Evolutionary conservation across 2,797 vertebrate genomes (phyloP).

Genomic region (Eidolon dupreanum): DNA sequence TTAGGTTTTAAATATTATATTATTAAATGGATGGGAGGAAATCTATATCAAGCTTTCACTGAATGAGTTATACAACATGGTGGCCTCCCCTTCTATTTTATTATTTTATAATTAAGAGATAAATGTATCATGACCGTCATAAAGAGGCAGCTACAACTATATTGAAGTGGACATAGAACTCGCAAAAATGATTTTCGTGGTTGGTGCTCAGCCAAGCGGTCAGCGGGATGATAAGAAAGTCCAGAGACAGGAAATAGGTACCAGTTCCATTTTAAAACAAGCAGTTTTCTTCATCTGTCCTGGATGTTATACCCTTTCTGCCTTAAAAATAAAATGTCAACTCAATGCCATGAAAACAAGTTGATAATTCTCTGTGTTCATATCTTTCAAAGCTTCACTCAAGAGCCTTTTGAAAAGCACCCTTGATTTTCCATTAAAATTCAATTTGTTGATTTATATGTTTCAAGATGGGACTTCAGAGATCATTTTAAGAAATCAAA

Average conservation of each 20-base stretch:
- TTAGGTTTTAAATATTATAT: background rate
- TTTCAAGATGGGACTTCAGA: conserved; percentile 70
- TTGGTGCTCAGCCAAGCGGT: no score
- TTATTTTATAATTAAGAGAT: background rate
- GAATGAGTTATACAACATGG: background rate
- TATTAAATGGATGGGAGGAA: background rate
- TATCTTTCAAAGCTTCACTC: conserved; percentile 62
- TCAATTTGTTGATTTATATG: conserved; percentile 77
- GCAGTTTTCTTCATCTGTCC: conserved; percentile 38
- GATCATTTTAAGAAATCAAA: conserved; percentile 78
- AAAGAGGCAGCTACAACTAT: background rate
- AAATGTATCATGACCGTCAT: background rate
- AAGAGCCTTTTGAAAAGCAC: conserved; percentile 47
- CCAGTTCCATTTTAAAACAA: background rate
- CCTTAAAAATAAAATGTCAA: conserved; percentile 54
- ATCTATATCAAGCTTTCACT: background rate
- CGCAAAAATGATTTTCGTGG: background rate
- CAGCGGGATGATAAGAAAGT: background rate
- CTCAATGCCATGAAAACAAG: background rate
- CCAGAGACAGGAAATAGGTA: fast-evolving
- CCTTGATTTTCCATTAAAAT: conserved; percentile 78
- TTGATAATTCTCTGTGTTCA: conserved; percentile 20
- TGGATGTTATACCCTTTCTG: conserved; percentile 11
- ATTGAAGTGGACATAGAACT: background rate
- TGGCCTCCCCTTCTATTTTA: background rate